Conservation (phyloP, 1,140 invertebrate genomes). For the Stenopsyche tienmushanensis region DNA sequence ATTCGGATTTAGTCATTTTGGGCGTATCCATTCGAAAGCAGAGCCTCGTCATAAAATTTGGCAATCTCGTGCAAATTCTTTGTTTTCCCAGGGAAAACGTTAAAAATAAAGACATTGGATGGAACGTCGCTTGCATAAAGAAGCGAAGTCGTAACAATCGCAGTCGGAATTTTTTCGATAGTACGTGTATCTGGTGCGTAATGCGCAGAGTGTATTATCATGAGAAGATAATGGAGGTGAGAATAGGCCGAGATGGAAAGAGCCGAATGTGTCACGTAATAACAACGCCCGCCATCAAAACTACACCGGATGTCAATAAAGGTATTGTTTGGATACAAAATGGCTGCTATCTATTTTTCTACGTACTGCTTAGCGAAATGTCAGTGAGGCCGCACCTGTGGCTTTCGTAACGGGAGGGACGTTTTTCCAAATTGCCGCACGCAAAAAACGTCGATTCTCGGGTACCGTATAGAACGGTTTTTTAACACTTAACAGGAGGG, state of each 20-base stretch:
- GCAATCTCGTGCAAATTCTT: too few relatives aligned
- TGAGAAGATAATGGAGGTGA: not conserved
- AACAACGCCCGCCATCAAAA: constrained; percentile 4
- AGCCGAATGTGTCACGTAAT: not conserved
- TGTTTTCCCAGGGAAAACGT: not conserved
- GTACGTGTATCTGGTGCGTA: constrained; percentile 13
- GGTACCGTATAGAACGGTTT: too few relatives aligned
- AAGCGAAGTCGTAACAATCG: constrained; percentile 1
- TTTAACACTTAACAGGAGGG: too few relatives aligned
- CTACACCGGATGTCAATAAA: constrained; percentile 19
- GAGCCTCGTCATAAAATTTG: too few relatives aligned
- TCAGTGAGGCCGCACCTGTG: not conserved
- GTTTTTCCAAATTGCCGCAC: too few relatives aligned
- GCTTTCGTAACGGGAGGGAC: not conserved
- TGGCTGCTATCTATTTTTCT: constrained; percentile 6
- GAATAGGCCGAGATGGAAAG: not conserved
- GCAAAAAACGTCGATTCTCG: too few relatives aligned
- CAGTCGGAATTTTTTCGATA: not conserved
- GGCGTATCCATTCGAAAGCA: too few relatives aligned
- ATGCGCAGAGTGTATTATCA: not conserved
- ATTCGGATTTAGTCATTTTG: too few relatives aligned
- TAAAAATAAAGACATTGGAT: constrained; percentile 1
- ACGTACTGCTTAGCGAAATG: not conserved
- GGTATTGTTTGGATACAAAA: constrained; percentile 23
- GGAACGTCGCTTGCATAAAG: constrained; percentile 1